Conservation (phyloP, 2,888 invertebrate species). For the Laothoe populi region DNA sequence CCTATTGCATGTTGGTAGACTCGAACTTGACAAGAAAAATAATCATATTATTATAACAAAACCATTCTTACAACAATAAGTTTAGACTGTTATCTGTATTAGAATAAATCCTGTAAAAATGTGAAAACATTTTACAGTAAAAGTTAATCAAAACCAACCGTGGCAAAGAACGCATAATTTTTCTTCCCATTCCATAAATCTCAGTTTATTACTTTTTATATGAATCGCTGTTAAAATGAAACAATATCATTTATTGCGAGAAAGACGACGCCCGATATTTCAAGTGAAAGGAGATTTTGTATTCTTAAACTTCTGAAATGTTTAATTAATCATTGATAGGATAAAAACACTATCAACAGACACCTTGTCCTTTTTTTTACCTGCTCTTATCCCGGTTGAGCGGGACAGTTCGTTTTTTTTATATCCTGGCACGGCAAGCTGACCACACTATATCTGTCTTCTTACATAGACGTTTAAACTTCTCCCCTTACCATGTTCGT, state of each 20-base stretch:
- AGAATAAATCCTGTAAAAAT: background rate
- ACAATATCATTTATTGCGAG: slow-evolving; percentile 5
- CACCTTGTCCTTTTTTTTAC: background rate
- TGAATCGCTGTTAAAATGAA: slow-evolving; percentile 15
- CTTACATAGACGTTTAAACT: too few species aligned
- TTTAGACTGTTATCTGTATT: background rate
- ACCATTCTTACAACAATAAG: background rate
- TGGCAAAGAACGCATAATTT: slow-evolving; percentile 2
- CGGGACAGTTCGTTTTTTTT: too few species aligned
- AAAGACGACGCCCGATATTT: background rate
- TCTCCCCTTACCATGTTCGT: too few species aligned
- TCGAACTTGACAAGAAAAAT: too few species aligned
- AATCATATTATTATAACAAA: too few species aligned
- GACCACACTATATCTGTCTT: too few species aligned
- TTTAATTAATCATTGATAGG: background rate
- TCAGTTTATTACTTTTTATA: slow-evolving; percentile 20
- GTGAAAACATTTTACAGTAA: slow-evolving; percentile 1
- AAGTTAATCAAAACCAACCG: slow-evolving; percentile 14
- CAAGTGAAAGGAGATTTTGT: background rate
- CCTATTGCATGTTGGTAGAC: too few species aligned
- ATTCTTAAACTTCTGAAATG: background rate
- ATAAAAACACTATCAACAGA: background rate
- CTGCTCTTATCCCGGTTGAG: too few species aligned
- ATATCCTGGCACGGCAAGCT: too few species aligned
- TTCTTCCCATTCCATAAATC: slow-evolving; percentile 13